Conservation (phyloP, 2,797 vertebrate genomes). For the Cirrhinus molitorella region DNA sequence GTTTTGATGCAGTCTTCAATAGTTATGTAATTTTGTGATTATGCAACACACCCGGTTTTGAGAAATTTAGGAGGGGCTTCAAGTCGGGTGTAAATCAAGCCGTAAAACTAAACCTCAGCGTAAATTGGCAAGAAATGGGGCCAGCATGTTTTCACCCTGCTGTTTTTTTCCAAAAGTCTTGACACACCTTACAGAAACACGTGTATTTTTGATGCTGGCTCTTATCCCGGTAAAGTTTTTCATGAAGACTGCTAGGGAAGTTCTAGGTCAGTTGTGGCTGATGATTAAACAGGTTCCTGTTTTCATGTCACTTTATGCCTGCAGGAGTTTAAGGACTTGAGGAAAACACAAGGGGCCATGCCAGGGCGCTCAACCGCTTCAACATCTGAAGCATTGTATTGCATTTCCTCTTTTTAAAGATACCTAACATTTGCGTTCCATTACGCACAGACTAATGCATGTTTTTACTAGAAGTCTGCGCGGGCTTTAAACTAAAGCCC, state of each 20-base stretch:
- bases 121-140: background rate
- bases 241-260: background rate
- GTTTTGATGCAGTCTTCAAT: constrained; percentile 12
- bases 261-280: constrained; percentile 37
- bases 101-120: background rate
- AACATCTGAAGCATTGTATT: background rate
- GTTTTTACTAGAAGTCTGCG: too few species aligned
- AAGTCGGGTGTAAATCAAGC: background rate
- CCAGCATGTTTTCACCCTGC: background rate
- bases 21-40: constrained; percentile 44
- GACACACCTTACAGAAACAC: background rate
- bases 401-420: background rate
- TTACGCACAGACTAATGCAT: background rate
- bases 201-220: background rate
- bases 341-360: constrained; percentile 15
- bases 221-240: background rate
- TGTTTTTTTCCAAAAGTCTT: background rate
- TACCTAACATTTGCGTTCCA: background rate
- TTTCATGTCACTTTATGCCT: constrained; percentile 5
- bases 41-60: constrained; percentile 23
- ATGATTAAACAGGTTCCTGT: constrained; percentile 52
- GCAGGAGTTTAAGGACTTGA: background rate
- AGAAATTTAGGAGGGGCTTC: constrained; percentile 34
- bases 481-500: too few species aligned
- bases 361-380: background rate